Conservation (phyloP, 2,113 vertebrate species). For the Crotophaga sulcirostris region DNA sequence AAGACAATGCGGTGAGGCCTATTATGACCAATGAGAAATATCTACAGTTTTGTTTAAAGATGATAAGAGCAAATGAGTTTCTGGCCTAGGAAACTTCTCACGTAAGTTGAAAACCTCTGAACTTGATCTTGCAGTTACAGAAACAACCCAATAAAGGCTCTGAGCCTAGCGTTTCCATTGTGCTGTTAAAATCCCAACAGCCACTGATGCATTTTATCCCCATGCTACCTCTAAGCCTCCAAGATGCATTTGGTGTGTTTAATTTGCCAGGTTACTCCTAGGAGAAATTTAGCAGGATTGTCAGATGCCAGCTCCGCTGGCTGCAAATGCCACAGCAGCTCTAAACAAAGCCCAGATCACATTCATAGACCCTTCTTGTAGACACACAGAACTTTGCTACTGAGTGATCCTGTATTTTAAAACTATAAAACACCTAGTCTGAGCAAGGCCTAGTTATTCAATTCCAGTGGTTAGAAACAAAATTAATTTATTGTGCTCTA, state of each 20-base stretch:
- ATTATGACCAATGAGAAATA: not conserved
- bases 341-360: not conserved
- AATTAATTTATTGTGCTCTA: not conserved
- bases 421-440: not conserved
- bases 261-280: not conserved
- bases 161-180: not conserved
- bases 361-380: accelerated
- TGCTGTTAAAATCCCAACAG: not conserved
- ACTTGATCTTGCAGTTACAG: not conserved
- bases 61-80: not conserved
- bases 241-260: not conserved
- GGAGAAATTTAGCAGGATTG: not conserved
- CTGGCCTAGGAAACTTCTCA: not conserved
- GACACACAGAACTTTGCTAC: not conserved
- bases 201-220: not conserved
- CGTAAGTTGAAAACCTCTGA: not conserved
- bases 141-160: not conserved
- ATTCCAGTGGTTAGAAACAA: not conserved
- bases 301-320: not conserved
- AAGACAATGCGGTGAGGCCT: not conserved
- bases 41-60: not conserved
- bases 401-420: not conserved
- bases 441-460: not conserved
- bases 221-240: not conserved
- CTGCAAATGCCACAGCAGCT: not conserved